Evolutionary conservation across 1,140 invertebrate genomes (phyloP), one percentile per base, ranked within the genome.

Genomic region (Bombus affinis): DNA sequence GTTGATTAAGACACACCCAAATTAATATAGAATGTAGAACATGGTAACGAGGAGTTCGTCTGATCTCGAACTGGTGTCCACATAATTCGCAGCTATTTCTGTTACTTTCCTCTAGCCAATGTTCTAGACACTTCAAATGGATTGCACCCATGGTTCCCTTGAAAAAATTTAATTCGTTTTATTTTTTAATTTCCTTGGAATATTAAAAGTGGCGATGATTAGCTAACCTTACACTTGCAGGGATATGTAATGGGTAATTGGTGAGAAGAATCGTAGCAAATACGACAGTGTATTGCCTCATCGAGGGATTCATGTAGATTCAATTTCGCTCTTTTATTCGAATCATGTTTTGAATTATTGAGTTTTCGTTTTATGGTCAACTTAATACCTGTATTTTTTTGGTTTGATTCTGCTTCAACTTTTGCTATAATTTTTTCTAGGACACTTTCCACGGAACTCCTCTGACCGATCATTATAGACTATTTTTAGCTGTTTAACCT

Each of bases 141-240:
- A 96, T 93, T 32, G 95, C 91, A 8, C 96, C 96, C 89, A 96
- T 95, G 39, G 96, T 95, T 47, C 96, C 96, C 94, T 94, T 68
- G 53, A 77, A 79, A 68, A 86, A 44, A 71, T 70, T 68, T 68
- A 68, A 35, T 53, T 57, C 37, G 18, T 32, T 53, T 73, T 57
- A 47, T 57, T n/a, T 65, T 28, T 12, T 42, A 39, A 39, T 13
- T 18, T 57, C 15, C 12, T 32, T 28, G n/a, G 15, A 70, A 28
- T 6, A 8, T 9, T 35, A 37, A 66, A 32, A 37, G 3, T 66
- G 44, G 15, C 25, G 9, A 39, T 32, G 0, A 39, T 57, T 57
- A 22, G 15, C 59, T 22, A 81, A 94, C 93, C 90, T 94, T 94
- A 82, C 93, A 94, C 62, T 85, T 89, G 82, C 93, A 94, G 6